Percentiles rank a stretch among this genome's conserved stretches.
Conservation (phyloP, 2,888 invertebrate genomes). For the Lasiommata megera region DNA sequence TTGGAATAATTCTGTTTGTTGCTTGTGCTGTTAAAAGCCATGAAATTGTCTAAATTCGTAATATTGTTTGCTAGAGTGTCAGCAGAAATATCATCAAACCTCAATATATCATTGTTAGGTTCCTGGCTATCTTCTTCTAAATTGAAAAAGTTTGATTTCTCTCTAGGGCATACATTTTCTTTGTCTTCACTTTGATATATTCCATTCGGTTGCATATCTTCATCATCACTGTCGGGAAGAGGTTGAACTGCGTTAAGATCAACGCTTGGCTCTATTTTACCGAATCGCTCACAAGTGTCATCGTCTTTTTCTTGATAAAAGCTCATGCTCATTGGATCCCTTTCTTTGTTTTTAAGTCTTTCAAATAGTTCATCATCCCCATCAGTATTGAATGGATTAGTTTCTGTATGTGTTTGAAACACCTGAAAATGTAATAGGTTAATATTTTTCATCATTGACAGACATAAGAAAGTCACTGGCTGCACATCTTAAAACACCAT, state of each 20-base stretch:
- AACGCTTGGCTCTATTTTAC: constrained; percentile 63
- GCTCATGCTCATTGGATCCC: constrained; percentile 85
- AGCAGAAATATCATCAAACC: constrained; percentile 56
- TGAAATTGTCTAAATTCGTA: constrained; percentile 50
- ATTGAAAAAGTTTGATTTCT: constrained; percentile 48
- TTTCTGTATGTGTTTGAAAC: constrained; percentile 70
- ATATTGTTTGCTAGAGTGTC: constrained; percentile 46
- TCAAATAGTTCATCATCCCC: constrained; percentile 72
- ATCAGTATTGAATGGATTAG: constrained; percentile 70
- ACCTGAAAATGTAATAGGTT: constrained; percentile 50
- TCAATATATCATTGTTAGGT: constrained; percentile 66
- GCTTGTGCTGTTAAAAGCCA: constrained; percentile 52
- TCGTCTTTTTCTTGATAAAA: constrained; percentile 83
- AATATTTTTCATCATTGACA: not conserved
- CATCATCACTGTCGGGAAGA: constrained; percentile 79
- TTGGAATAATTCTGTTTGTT: constrained; percentile 56
- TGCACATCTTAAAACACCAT: too few relatives aligned
- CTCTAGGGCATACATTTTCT: constrained; percentile 61
- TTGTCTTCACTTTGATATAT: constrained; percentile 52
- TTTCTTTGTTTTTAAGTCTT: constrained; percentile 78
- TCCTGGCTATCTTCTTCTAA: constrained; percentile 46
- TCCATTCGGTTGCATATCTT: constrained; percentile 60
- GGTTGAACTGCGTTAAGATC: constrained; percentile 83
- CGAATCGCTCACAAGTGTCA: constrained; percentile 70
- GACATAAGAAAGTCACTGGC: too few relatives aligned